phyloP scores from a whole-genome alignment of 2,888 invertebrate species.

The Conchocele bisecta region DNA sequence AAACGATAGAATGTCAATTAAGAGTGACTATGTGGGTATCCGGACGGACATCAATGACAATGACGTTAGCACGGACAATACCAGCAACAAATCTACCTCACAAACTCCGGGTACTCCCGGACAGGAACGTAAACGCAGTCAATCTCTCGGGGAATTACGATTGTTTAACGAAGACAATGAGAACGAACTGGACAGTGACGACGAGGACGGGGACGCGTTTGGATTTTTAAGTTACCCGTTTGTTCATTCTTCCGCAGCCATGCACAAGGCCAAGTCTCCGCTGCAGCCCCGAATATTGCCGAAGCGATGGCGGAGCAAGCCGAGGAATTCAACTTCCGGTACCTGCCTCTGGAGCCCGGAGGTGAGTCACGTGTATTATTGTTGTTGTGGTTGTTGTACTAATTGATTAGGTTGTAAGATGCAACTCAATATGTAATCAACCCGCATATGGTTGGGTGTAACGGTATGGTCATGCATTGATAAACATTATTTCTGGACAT shows the following conservation, averaged over 20 bases:
- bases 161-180: constrained; percentile 53
- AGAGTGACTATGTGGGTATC: constrained; percentile 52
- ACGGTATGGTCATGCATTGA: no score
- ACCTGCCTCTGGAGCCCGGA: constrained; percentile 92
- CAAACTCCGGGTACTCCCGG: constrained; percentile 18
- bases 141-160: constrained; percentile 72
- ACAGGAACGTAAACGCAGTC: constrained; percentile 60
- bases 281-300: constrained; percentile 71
- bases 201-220: constrained; percentile 77
- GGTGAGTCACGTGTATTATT: constrained; percentile 85
- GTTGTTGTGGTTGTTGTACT: no score
- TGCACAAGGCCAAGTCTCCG: constrained; percentile 77
- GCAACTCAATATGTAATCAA: no score
- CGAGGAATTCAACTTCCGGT: constrained; percentile 90
- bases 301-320: constrained; percentile 90
- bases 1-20: constrained; percentile 35
- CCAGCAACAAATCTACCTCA: not conserved
- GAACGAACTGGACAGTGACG: constrained; percentile 54
- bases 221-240: constrained; percentile 75
- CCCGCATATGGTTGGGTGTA: no score
- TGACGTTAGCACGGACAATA: constrained; percentile 11
- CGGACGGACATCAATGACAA: not conserved
- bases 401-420: no score
- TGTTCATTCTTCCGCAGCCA: constrained; percentile 72
- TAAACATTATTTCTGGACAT: no score